phyloP scores from a whole-genome alignment of 2,888 invertebrate genomes.

The Hoplodrina ambigua region DNA sequence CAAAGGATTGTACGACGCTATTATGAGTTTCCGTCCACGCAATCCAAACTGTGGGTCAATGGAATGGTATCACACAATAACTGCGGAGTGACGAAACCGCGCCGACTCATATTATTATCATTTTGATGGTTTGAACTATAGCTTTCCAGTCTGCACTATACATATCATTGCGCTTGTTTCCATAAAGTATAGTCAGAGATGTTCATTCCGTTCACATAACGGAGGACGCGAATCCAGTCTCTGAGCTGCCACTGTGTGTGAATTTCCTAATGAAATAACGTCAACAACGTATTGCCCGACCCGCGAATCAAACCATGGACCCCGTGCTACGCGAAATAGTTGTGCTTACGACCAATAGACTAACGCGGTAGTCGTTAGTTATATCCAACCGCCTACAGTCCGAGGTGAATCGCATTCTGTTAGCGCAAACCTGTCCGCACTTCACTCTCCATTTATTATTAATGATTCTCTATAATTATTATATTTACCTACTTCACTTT shows the following conservation, averaged over 20 bases:
- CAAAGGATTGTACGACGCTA: slow-evolving; percentile 13
- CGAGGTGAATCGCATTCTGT: not conserved
- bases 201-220: not conserved
- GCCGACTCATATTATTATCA: not conserved
- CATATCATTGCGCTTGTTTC: too few relatives aligned
- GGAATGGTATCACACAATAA: slow-evolving; percentile 24
- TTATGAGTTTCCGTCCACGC: slow-evolving; percentile 11
- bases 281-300: not conserved
- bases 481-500: slow-evolving; percentile 19
- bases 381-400: not conserved
- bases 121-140: not conserved
- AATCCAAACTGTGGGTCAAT: slow-evolving; percentile 25
- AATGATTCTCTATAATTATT: slow-evolving; percentile 9
- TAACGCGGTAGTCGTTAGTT: not conserved
- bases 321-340: too few relatives aligned
- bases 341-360: too few relatives aligned
- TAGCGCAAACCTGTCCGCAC: not conserved
- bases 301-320: too few relatives aligned
- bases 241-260: not conserved
- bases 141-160: too few relatives aligned
- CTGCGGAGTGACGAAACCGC: slow-evolving; percentile 9
- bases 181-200: not conserved
- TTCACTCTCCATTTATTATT: slow-evolving; percentile 4
- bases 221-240: not conserved
- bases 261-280: not conserved